Conservation (phyloP, 2,113 vertebrate species). For the Myiozetetes cayanensis region DNA sequence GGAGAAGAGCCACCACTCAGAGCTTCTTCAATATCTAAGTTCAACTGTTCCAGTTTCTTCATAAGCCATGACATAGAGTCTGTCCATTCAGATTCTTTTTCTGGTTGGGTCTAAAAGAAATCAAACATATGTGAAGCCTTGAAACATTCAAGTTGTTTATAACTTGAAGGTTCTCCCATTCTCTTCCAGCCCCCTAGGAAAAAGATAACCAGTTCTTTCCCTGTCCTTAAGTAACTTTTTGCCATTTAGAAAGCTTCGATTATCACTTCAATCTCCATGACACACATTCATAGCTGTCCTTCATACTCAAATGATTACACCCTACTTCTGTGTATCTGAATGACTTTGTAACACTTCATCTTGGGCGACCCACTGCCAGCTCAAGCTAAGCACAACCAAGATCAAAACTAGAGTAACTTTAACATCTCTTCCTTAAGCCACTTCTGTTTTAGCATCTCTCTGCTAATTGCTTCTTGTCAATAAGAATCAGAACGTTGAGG, state of each 20-base stretch:
- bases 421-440: neutral
- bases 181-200: neutral
- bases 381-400: neutral
- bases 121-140: neutral
- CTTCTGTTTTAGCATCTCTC: neutral
- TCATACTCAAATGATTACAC: neutral
- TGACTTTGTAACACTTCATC: neutral
- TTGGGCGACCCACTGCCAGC: neutral
- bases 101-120: constrained; percentile 49
- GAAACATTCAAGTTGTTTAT: neutral
- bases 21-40: constrained; percentile 86
- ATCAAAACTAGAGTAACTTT: neutral
- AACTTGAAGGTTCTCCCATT: neutral
- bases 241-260: constrained; percentile 3
- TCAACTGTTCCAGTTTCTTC: constrained; percentile 83
- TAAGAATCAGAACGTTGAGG: neutral
- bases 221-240: neutral
- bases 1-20: constrained; percentile 80
- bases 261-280: neutral
- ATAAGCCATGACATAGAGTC: constrained; percentile 84
- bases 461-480: neutral
- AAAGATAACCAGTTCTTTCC: neutral
- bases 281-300: neutral
- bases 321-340: neutral
- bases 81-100: constrained; percentile 74